Conservation (phyloP, 2,113 vertebrate genomes). For the Mystacornis crossleyi region DNA sequence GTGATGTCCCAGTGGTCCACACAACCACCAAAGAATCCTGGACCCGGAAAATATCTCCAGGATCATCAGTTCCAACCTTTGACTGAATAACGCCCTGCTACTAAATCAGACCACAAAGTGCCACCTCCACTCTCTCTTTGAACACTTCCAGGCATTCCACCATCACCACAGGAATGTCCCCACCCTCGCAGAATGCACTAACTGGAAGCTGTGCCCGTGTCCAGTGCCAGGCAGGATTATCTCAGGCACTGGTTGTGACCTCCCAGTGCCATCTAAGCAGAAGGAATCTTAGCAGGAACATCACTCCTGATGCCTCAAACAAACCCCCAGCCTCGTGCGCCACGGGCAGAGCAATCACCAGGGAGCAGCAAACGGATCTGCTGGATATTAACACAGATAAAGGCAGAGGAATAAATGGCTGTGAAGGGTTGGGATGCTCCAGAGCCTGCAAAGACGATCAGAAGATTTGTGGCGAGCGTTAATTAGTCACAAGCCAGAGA, state of each 20-base stretch:
- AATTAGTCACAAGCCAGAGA: background rate
- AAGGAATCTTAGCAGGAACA: background rate
- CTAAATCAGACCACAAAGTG: background rate
- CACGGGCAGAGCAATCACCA: background rate
- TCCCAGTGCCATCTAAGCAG: background rate
- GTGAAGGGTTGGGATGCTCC: accelerated
- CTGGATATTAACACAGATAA: background rate
- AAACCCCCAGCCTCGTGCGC: background rate
- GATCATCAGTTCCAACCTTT: background rate
- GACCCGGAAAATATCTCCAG: background rate
- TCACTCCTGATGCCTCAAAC: background rate
- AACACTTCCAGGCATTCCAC: background rate
- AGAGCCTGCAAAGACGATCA: background rate
- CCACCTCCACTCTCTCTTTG: background rate
- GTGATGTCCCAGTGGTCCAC: accelerated
- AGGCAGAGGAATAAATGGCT: background rate
- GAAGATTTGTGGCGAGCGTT: background rate
- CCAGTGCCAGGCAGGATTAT: background rate
- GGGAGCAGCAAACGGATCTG: background rate
- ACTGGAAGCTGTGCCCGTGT: background rate
- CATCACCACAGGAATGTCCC: accelerated
- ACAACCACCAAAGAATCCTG: background rate
- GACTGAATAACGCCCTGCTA: background rate
- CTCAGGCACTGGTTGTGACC: background rate
- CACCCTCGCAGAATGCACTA: background rate